A percentile compares a stretch with the other conserved stretches of the same genome.
phyloP scores from a whole-genome alignment of 2,888 invertebrate species.

The Hydropsyche betteni region DNA sequence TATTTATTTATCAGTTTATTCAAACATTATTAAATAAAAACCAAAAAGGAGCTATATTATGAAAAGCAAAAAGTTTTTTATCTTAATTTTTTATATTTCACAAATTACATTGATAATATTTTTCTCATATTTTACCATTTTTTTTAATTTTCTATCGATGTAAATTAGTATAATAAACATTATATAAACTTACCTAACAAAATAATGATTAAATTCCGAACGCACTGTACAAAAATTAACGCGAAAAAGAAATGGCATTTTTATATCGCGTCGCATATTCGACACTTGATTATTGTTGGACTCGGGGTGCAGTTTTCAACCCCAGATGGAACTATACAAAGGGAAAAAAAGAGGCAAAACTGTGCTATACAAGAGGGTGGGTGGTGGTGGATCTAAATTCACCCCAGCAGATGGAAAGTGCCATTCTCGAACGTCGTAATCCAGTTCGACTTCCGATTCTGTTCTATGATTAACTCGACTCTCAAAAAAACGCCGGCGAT shows the following conservation, averaged over 20 bases:
- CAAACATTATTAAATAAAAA: no score
- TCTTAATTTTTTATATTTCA: no score
- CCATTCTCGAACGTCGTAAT: conserved; percentile 44
- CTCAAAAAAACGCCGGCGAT: neutral
- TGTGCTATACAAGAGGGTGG: conserved; percentile 10
- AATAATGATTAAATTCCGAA: neutral
- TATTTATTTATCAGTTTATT: no score
- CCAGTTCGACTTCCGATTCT: conserved; percentile 44
- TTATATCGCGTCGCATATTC: conserved; percentile 49
- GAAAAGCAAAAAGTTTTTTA: no score
- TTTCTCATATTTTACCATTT: no score
- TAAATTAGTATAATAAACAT: no score
- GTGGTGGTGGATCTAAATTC: conserved; percentile 29
- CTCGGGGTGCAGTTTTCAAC: conserved; percentile 20
- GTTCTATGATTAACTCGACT: conserved; percentile 41
- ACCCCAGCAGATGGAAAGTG: conserved; percentile 40
- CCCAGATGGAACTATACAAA: neutral
- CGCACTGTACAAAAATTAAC: conserved; percentile 44
- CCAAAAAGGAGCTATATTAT: no score
- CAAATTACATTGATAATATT: no score
- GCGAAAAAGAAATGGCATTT: conserved; percentile 43
- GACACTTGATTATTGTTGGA: conserved; percentile 49
- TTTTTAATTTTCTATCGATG: no score
- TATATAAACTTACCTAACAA: no score
- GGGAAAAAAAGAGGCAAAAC: neutral